Conservation (phyloP, 1,140 invertebrate species). For the Ceratitis capitata region DNA sequence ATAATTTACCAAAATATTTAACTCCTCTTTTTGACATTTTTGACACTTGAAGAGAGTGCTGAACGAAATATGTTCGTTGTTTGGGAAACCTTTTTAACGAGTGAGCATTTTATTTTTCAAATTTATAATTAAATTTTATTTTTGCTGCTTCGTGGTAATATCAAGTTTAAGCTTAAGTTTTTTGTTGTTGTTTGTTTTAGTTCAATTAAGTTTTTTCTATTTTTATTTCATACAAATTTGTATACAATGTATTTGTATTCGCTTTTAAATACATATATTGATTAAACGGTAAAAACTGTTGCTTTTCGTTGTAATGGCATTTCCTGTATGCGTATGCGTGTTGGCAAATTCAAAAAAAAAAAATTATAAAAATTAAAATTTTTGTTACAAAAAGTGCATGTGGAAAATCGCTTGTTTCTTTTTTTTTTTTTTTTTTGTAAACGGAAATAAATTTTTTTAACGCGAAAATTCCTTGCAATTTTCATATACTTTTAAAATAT, state of each 20-base stretch:
- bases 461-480: slow-evolving; percentile 2
- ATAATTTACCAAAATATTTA: not conserved
- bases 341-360: no score
- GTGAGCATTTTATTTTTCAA: not conserved
- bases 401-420: no score
- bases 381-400: not conserved
- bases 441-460: not conserved
- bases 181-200: no score
- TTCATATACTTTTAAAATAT: slow-evolving; percentile 39
- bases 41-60: slow-evolving; percentile 43
- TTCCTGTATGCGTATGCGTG: slow-evolving; percentile 21
- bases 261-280: no score
- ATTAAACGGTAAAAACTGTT: no score
- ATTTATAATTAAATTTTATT: not conserved
- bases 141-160: not conserved
- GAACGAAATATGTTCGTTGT: slow-evolving; percentile 58
- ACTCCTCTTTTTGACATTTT: not conserved
- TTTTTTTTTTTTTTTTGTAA: not conserved
- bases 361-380: no score
- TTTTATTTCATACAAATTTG: no score
- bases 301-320: slow-evolving; percentile 2
- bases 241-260: no score
- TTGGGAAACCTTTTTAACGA: slow-evolving; percentile 58
- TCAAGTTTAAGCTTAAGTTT: no score
- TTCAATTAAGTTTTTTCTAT: no score